phyloP scores from a whole-genome alignment of 1,140 invertebrate genomes.

The Atta texana region DNA sequence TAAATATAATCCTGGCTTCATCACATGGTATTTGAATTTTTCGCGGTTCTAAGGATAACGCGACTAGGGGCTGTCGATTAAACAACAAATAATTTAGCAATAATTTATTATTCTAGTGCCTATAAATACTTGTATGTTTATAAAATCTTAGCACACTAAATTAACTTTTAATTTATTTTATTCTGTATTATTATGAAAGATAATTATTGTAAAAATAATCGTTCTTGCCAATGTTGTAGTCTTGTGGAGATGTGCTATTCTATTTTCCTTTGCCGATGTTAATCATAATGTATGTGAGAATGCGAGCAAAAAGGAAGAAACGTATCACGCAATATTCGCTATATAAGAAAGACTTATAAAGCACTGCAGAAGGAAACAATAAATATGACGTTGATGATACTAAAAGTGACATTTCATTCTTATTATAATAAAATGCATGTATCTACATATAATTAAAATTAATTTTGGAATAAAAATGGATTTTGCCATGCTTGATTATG shows the following conservation, averaged over 20 bases:
- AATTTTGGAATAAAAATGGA: not conserved
- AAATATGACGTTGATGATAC: conserved; percentile 57
- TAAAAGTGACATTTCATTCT: conserved; percentile 34
- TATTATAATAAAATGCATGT: not conserved
- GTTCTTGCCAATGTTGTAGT: conserved; percentile 75
- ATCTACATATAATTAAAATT: not conserved
- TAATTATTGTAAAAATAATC: conserved; percentile 66
- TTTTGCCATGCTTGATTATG: not conserved
- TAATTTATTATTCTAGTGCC: conserved; percentile 72
- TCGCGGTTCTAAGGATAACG: not conserved
- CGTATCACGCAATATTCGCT: conserved; percentile 62
- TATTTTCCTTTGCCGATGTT: conserved; percentile 55
- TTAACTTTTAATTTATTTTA: conserved; percentile 57
- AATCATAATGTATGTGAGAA: conserved; percentile 58
- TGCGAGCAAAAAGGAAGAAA: conserved; percentile 34
- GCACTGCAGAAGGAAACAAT: conserved; percentile 54
- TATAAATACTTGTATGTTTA: conserved; percentile 61
- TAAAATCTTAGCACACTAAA: conserved; percentile 39
- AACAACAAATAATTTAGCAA: conserved; percentile 63
- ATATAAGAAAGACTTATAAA: conserved; percentile 69
- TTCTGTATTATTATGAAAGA: conserved; percentile 20
- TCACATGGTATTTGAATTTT: conserved; percentile 17
- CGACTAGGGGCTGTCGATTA: not conserved
- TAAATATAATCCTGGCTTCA: not conserved
- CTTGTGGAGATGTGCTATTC: conserved; percentile 41